Percentiles rank a stretch among this genome's conserved stretches.
phyloP scores from a whole-genome alignment of 2,797 vertebrate species.

The Ctenopoma kingsleyae region DNA sequence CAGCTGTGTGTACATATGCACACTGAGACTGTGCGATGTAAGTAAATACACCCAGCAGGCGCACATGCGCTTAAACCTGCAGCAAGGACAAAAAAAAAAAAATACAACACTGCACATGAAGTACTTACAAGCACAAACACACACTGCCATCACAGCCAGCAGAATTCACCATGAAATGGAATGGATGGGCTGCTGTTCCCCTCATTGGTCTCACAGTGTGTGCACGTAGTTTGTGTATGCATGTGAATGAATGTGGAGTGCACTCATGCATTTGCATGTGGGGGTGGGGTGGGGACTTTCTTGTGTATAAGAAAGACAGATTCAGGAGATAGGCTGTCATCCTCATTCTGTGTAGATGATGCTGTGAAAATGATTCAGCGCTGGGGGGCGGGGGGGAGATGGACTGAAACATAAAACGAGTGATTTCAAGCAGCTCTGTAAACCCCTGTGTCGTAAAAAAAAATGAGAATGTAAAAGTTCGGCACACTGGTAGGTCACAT shows the following conservation, averaged over 20 bases:
- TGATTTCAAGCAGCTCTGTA: conserved; percentile 13
- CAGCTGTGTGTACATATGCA: conserved; percentile 71
- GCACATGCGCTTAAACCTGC: conserved; percentile 19
- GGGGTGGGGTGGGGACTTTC: not conserved
- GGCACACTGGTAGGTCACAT: conserved; percentile 5
- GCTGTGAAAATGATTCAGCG: conserved; percentile 16
- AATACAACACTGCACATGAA: conserved; percentile 47
- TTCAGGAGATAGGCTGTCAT: not conserved
- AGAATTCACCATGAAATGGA: conserved; percentile 66
- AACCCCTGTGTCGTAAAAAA: not conserved
- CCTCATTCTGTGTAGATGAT: conserved; percentile 1
- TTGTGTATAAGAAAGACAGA: conserved; percentile 14
- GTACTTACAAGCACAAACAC: conserved; percentile 39
- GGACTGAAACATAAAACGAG: conserved; percentile 12
- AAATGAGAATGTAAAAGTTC: not conserved
- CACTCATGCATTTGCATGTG: conserved; percentile 9
- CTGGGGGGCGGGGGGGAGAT: conserved; percentile 4
- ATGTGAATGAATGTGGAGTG: conserved; percentile 18
- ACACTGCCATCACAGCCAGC: conserved; percentile 39
- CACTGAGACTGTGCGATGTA: conserved; percentile 61
- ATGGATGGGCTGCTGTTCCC: conserved; percentile 67
- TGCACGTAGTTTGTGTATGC: conserved; percentile 24
- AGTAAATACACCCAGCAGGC: conserved; percentile 73
- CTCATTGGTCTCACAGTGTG: conserved; percentile 44
- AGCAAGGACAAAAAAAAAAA: conserved; percentile 49